phyloP scores from a whole-genome alignment of 2,888 invertebrate genomes.

The Meteorus cinctellus region DNA sequence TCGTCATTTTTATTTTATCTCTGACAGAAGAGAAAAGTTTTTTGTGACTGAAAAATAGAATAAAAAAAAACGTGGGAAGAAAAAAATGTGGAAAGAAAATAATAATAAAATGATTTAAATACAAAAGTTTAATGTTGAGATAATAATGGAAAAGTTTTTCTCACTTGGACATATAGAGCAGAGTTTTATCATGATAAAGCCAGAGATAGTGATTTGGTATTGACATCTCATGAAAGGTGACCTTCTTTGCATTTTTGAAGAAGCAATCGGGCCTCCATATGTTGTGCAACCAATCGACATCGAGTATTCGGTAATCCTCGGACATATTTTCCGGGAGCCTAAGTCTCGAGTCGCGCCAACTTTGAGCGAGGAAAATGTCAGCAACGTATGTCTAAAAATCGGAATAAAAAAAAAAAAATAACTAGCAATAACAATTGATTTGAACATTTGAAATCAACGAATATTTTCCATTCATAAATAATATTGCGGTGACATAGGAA shows the following conservation, averaged over 20 bases:
- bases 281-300: constrained; percentile 91
- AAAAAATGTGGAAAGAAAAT: not conserved
- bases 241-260: constrained; percentile 95
- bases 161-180: constrained; percentile 95
- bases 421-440: not conserved
- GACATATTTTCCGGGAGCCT: constrained; percentile 95
- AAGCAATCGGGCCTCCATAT: constrained; percentile 96
- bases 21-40: not conserved
- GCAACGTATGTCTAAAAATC: constrained; percentile 88
- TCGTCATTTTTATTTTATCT: not conserved
- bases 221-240: constrained; percentile 94
- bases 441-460: not conserved
- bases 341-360: constrained; percentile 92
- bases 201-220: constrained; percentile 95
- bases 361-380: constrained; percentile 93
- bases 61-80: not conserved
- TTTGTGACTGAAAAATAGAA: not conserved
- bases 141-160: constrained; percentile 56
- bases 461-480: not conserved
- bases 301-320: constrained; percentile 90
- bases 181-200: constrained; percentile 92
- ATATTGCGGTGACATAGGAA: not conserved
- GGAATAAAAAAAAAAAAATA: constrained; percentile 56
- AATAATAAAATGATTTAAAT: not conserved
- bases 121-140: constrained; percentile 4